Percentiles rank a stretch among this genome's conserved stretches.
phyloP scores from a whole-genome alignment of 2,113 vertebrate genomes.

The Scomber japonicus region DNA sequence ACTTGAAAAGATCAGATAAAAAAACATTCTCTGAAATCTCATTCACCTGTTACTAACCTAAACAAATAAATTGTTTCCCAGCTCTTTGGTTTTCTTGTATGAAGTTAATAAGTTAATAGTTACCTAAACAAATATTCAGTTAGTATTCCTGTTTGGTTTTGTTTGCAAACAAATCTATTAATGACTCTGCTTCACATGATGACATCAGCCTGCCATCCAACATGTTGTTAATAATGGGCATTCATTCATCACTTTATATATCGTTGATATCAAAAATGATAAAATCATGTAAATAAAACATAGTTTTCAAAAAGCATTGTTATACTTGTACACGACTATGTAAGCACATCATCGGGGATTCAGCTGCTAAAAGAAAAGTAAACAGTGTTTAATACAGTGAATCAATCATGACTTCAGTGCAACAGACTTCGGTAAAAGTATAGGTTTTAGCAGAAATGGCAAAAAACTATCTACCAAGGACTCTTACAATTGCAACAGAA shows the following conservation, averaged over 20 bases:
- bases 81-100: background rate
- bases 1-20: background rate
- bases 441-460: background rate
- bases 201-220: background rate
- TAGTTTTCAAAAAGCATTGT: background rate
- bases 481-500: too few relatives aligned
- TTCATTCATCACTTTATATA: too few relatives aligned
- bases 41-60: background rate
- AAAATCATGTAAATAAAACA: background rate
- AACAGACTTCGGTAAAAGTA: too few relatives aligned
- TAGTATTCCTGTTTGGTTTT: background rate
- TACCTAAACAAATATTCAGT: background rate
- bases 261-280: too few relatives aligned
- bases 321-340: background rate
- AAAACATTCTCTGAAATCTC: background rate
- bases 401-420: too few relatives aligned
- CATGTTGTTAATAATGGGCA: background rate
- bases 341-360: background rate
- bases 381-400: background rate
- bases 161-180: background rate
- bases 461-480: too few relatives aligned
- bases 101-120: background rate
- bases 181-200: too few relatives aligned
- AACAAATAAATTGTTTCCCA: conserved; percentile 5
- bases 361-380: background rate